These are phyloP conservation scores for Acronicta leporina DNA, from an alignment of 2,888 invertebrate species.

Conservation along the genomic window DNA sequence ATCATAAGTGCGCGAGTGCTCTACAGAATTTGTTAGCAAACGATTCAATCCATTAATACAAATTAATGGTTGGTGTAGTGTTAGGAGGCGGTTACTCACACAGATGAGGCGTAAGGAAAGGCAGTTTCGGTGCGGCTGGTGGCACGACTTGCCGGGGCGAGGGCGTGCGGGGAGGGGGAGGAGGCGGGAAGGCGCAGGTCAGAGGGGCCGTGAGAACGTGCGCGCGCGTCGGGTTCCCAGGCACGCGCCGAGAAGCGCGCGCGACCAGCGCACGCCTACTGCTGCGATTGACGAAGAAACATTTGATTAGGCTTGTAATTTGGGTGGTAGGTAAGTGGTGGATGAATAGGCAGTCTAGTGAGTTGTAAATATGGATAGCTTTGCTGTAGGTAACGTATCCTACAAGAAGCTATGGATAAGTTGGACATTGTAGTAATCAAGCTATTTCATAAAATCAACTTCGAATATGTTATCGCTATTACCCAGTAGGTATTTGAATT, in stretches of 20 bases:
- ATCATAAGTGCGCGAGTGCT: not conserved
- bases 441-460: too few relatives aligned
- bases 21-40: constrained; percentile 32
- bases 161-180: constrained; percentile 12
- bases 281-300: constrained; percentile 41
- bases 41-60: constrained; percentile 57
- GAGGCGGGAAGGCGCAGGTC: constrained; percentile 65
- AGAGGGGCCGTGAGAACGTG: constrained; percentile 86
- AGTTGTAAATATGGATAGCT: not conserved
- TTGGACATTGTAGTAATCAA: too few relatives aligned
- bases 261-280: constrained; percentile 56
- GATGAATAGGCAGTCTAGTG: constrained; percentile 10
- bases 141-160: constrained; percentile 47
- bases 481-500: too few relatives aligned
- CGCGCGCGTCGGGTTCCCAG: constrained; percentile 88
- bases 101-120: constrained; percentile 62
- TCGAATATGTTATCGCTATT: too few relatives aligned
- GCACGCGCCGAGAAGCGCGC: constrained; percentile 79
- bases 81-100: constrained; percentile 60
- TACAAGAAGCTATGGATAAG: too few relatives aligned
- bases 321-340: constrained; percentile 8
- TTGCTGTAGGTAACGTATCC: not conserved
- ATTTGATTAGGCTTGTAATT: constrained; percentile 32
- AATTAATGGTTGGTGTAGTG: constrained; percentile 52
- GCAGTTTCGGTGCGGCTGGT: constrained; percentile 62